phyloP scores from a whole-genome alignment of 2,888 invertebrate genomes.

The Slavum lentiscoides region DNA sequence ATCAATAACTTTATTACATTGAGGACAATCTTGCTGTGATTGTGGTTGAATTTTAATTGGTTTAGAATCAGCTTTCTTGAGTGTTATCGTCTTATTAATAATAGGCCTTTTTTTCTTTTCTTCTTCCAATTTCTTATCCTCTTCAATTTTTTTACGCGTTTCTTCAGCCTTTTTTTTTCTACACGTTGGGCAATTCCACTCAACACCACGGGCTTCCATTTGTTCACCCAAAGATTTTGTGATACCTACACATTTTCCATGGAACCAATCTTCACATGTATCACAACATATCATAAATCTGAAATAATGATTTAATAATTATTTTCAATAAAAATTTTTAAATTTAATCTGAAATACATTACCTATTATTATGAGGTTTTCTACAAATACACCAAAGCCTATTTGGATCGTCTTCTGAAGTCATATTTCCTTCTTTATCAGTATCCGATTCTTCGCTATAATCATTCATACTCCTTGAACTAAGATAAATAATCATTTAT shows the following conservation, averaged over 20 bases:
- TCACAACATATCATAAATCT: constrained; percentile 98
- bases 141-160: constrained; percentile 56
- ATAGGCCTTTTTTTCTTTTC: constrained; percentile 23
- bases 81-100: neutral
- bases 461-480: constrained; percentile 37
- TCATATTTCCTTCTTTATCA: constrained; percentile 44
- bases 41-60: neutral
- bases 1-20: constrained; percentile 21
- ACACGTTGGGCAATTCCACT: constrained; percentile 89
- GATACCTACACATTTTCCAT: constrained; percentile 94
- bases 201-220: constrained; percentile 85
- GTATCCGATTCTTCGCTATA: constrained; percentile 49
- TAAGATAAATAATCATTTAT: neutral
- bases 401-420: constrained; percentile 84
- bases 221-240: constrained; percentile 86
- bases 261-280: constrained; percentile 94
- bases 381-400: constrained; percentile 94
- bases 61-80: constrained; percentile 30
- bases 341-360: constrained; percentile 4
- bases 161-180: constrained; percentile 62
- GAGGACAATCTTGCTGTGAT: constrained; percentile 15
- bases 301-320: constrained; percentile 8
- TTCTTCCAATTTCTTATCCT: constrained; percentile 27
- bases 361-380: constrained; percentile 84
- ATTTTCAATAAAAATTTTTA: neutral